These are phyloP conservation scores for Brotula barbata DNA, from an alignment of 2,797 vertebrate genomes.

Conservation along the genomic window DNA sequence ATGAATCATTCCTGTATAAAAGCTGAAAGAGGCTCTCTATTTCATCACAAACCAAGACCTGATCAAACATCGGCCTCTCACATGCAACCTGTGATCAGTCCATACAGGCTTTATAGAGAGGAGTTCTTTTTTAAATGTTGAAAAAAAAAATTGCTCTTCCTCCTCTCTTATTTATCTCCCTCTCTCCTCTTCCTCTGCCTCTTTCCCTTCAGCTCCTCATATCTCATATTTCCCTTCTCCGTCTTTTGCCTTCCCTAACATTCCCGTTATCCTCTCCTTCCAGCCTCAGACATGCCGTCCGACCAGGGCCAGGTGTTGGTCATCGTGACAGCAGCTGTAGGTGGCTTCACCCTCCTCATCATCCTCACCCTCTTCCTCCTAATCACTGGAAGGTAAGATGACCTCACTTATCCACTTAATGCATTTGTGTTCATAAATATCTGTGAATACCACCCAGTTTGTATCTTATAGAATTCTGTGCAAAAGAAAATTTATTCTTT, in stretches of 20 bases:
- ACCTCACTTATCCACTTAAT: too few relatives aligned
- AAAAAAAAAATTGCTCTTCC: slow-evolving; percentile 27
- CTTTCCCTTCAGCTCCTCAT: background rate
- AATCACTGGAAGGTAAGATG: slow-evolving; percentile 92
- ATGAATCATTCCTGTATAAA: slow-evolving; percentile 65
- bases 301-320: slow-evolving; percentile 95
- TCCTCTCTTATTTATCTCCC: slow-evolving; percentile 1
- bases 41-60: slow-evolving; percentile 64
- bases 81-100: slow-evolving; percentile 9
- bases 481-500: too few relatives aligned
- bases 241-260: background rate
- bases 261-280: slow-evolving; percentile 6
- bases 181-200: background rate
- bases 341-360: slow-evolving; percentile 92
- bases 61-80: slow-evolving; percentile 58
- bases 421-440: too few relatives aligned
- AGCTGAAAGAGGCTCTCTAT: slow-evolving; percentile 49
- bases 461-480: too few relatives aligned
- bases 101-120: slow-evolving; percentile 20
- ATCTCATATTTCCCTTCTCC: background rate
- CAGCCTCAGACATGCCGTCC: slow-evolving; percentile 90
- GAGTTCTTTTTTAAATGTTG: slow-evolving; percentile 37
- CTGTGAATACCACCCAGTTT: too few relatives aligned
- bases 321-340: slow-evolving; percentile 92
- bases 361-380: slow-evolving; percentile 96